Evolutionary conservation across 2,888 invertebrate genomes (phyloP).

Genomic region (Agrochola litura): DNA sequence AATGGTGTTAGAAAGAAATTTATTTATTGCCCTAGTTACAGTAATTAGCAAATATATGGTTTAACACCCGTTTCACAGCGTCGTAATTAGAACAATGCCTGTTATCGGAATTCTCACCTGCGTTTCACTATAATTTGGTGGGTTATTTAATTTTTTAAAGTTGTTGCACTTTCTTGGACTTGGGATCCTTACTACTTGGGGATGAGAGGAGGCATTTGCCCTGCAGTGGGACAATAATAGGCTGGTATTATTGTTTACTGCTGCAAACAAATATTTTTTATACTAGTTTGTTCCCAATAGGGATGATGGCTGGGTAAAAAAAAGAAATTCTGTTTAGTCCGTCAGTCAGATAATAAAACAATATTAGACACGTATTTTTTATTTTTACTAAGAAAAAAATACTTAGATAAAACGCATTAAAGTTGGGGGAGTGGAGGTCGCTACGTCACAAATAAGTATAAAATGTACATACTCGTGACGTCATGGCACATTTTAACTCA

Average conservation of each 20-base stretch:
- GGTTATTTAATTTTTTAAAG: too few relatives aligned
- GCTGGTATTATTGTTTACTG: neutral
- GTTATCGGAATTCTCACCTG: constrained; percentile 35
- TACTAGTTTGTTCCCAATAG: too few relatives aligned
- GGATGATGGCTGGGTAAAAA: too few relatives aligned
- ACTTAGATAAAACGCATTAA: too few relatives aligned
- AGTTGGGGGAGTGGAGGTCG: too few relatives aligned
- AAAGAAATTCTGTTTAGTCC: too few relatives aligned
- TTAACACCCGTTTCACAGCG: constrained; percentile 13
- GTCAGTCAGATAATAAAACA: too few relatives aligned
- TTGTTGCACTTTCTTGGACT: neutral
- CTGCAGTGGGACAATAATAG: neutral
- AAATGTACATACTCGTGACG: too few relatives aligned
- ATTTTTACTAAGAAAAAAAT: too few relatives aligned
- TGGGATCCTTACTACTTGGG: neutral
- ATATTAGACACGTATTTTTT: too few relatives aligned
- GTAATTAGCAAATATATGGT: constrained; percentile 26
- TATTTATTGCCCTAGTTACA: constrained; percentile 6
- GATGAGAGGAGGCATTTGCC: neutral
- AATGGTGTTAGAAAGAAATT: neutral
- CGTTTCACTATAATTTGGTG: neutral
- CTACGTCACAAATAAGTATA: too few relatives aligned
- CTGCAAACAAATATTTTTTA: neutral
- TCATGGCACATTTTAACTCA: too few relatives aligned
- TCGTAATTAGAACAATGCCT: constrained; percentile 24